These are phyloP conservation scores for Scrobipalpa atriplicella DNA, from an alignment of 2,888 invertebrate species.

Conservation along the genomic window DNA sequence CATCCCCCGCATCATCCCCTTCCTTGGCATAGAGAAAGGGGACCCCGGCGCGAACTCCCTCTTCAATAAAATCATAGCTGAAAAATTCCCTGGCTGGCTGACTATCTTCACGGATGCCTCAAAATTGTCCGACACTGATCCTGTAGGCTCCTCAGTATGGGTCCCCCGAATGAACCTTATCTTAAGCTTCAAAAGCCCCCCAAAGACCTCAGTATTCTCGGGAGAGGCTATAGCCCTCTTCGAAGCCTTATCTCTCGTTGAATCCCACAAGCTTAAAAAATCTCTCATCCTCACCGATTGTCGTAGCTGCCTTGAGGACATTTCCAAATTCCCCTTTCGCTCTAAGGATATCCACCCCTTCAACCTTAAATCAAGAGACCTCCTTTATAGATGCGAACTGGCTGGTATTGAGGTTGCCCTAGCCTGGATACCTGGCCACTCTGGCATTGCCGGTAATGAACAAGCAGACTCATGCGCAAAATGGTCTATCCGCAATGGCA, in stretches of 20 bases:
- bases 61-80: too few relatives aligned
- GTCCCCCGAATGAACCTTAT: not conserved
- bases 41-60: too few relatives aligned
- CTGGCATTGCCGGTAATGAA: too few relatives aligned
- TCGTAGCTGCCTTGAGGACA: conserved; percentile 9
- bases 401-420: too few relatives aligned
- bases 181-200: conserved; percentile 6
- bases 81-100: too few relatives aligned
- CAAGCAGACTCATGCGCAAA: conserved; percentile 13
- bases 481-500: not conserved
- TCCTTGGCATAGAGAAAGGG: too few relatives aligned
- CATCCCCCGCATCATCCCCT: too few relatives aligned
- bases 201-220: too few relatives aligned
- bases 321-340: not conserved
- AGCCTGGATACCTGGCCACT: too few relatives aligned
- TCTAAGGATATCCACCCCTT: conserved; percentile 7
- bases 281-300: conserved; percentile 2
- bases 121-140: not conserved
- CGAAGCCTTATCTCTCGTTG: conserved; percentile 8
- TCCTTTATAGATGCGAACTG: conserved; percentile 2
- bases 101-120: conserved; percentile 5
- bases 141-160: conserved; percentile 12
- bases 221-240: conserved; percentile 16
- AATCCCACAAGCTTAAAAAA: conserved; percentile 12
- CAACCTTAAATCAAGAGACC: not conserved